A percentile compares a stretch with the other conserved stretches of the same genome.
phyloP scores from a whole-genome alignment of 2,888 invertebrate genomes.

The Laothoe populi region DNA sequence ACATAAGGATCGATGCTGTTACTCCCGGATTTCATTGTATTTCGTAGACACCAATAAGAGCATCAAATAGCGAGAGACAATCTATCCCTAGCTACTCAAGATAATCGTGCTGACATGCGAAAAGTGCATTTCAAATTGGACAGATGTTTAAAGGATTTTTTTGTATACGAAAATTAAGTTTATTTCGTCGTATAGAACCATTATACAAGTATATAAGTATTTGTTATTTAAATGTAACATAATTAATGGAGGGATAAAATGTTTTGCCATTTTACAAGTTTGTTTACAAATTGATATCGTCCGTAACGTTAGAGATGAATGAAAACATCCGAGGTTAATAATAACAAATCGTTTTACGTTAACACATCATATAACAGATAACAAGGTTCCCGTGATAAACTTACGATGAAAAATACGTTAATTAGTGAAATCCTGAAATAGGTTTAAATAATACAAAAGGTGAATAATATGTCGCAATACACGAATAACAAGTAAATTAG shows the following conservation, averaged over 20 bases:
- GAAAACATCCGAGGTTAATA: slow-evolving; percentile 18
- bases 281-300: slow-evolving; percentile 10
- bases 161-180: too few relatives aligned
- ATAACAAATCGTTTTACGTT: slow-evolving; percentile 1
- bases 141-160: neutral
- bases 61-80: too few relatives aligned
- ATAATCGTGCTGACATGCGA: too few relatives aligned
- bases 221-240: neutral
- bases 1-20: too few relatives aligned
- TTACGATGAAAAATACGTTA: slow-evolving; percentile 8
- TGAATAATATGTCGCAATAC: neutral
- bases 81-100: too few relatives aligned
- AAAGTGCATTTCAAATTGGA: too few relatives aligned
- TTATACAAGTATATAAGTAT: neutral
- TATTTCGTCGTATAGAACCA: neutral
- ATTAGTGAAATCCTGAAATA: neutral
- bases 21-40: too few relatives aligned
- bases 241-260: neutral
- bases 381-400: neutral
- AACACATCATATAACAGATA: slow-evolving; percentile 5
- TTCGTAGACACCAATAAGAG: too few relatives aligned
- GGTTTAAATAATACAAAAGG: neutral
- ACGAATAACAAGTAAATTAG: too few relatives aligned
- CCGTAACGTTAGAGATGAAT: neutral
- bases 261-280: neutral